Conservation (phyloP, 2,113 vertebrate genomes). For the Ictalurus punctatus region DNA sequence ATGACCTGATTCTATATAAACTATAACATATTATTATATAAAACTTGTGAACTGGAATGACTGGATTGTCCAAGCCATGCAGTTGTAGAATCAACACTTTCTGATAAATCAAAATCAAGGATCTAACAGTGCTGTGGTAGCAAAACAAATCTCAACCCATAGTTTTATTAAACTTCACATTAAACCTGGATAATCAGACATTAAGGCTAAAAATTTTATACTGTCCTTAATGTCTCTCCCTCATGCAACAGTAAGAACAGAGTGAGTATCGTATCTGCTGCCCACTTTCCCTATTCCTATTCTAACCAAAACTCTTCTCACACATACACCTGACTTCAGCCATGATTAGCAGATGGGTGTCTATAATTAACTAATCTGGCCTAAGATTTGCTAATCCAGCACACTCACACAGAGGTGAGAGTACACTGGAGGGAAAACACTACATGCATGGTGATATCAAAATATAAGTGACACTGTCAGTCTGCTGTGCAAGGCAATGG, state of each 20-base stretch:
- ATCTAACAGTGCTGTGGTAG: not conserved
- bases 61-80: not conserved
- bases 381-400: constrained; percentile 73
- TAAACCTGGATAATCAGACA: not conserved
- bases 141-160: not conserved
- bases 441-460: not conserved
- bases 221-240: not conserved
- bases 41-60: not conserved
- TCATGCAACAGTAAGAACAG: not conserved
- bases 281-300: constrained; percentile 30
- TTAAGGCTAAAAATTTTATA: not conserved
- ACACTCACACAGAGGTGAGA: constrained; percentile 50
- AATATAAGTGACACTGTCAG: not conserved
- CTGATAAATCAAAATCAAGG: not conserved
- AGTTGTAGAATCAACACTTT: not conserved
- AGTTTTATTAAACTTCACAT: not conserved
- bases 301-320: constrained; percentile 59
- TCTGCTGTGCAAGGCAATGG: not conserved
- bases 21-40: not conserved
- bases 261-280: constrained; percentile 53
- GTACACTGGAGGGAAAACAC: constrained; percentile 8
- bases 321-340: constrained; percentile 71
- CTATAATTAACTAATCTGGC: constrained; percentile 80
- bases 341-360: constrained; percentile 71
- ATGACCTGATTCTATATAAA: not conserved